A percentile compares a stretch with the other conserved stretches of the same genome.
These are phyloP conservation scores for Coregonus clupeaformis DNA, from an alignment of 2,113 vertebrate genomes.

Conservation along the genomic window DNA sequence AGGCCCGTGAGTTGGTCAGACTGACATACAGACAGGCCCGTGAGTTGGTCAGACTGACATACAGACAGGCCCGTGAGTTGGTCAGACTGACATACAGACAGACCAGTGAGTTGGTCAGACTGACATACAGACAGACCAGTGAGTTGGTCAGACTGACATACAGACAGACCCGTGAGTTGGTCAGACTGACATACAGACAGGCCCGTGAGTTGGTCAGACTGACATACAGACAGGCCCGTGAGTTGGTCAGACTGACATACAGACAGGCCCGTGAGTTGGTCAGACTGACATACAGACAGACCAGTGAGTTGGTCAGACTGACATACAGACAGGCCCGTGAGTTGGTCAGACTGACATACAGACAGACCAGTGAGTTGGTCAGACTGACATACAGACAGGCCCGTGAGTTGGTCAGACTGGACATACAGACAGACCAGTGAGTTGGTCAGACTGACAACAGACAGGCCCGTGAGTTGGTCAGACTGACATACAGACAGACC, in stretches of 20 bases:
- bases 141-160: slow-evolving; percentile 82
- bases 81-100: slow-evolving; percentile 84
- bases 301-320: slow-evolving; percentile 85
- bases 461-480: too few relatives aligned
- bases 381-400: slow-evolving; percentile 82
- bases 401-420: slow-evolving; percentile 87
- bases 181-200: slow-evolving; percentile 81
- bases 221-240: slow-evolving; percentile 82
- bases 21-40: slow-evolving; percentile 82
- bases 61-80: slow-evolving; percentile 88
- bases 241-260: slow-evolving; percentile 82
- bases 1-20: slow-evolving; percentile 88
- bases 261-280: slow-evolving; percentile 88
- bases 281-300: slow-evolving; percentile 81
- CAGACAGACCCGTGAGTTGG: slow-evolving; percentile 88
- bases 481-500: too few relatives aligned
- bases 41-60: slow-evolving; percentile 79
- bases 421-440: too few relatives aligned
- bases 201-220: slow-evolving; percentile 87
- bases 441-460: too few relatives aligned
- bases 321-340: slow-evolving; percentile 84
- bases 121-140: slow-evolving; percentile 81
- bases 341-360: slow-evolving; percentile 83
- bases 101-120: slow-evolving; percentile 87
- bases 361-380: slow-evolving; percentile 87